Evolutionary conservation across 37 sponge, comb jelly and placozoan species (phyloP), one percentile per base, ranked within the genome.

Genomic region (Amphimedon queenslandica): DNA sequence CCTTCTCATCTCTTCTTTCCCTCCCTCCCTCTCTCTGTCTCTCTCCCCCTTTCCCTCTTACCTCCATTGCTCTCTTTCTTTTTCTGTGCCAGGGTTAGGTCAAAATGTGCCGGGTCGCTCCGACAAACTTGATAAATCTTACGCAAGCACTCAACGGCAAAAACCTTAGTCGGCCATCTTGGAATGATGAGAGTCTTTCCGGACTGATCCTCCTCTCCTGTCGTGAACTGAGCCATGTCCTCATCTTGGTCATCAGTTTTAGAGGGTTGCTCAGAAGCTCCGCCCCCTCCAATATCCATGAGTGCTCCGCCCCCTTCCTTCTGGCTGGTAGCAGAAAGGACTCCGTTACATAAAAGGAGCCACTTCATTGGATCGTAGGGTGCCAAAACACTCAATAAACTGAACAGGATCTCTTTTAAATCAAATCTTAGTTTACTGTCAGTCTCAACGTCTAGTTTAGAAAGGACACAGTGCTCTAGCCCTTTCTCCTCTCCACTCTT

Each of bases 121-220:
- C 55, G 67, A 55, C 98, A 97, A 30, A 89, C 78, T 0, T 63
- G 64, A 77, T 95, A 87, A 31, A 97, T 84, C 87, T 97, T 94
- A 36, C 89, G 69, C 25, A 89, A 82, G 58, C 92, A 91, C 87
- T 97, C 83, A 13, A 97, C 88, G 21, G 94, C 92, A 64, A 93
- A 90, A 42, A 93, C 92, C 70, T 91, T 93, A 23, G 98, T 91
- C 58, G 79, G 85, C 98, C 98, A 97, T 23, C 88, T 51, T 28
- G 94, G 93, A 8, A 90, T 79, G 37, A 93, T 80, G 40, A 78
- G 77, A 13, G 55, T 56, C 43, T 47, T 58, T 28, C 64, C 79
- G 1, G 64, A 55, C 35, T 88, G 85, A 23, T 77, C 80, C n/a
- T 77, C 78, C 69, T 89, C 88, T 8, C 80, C 93, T 4, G 77